Conservation (phyloP, 2,797 vertebrate species). For the Eptatretus atami region DNA sequence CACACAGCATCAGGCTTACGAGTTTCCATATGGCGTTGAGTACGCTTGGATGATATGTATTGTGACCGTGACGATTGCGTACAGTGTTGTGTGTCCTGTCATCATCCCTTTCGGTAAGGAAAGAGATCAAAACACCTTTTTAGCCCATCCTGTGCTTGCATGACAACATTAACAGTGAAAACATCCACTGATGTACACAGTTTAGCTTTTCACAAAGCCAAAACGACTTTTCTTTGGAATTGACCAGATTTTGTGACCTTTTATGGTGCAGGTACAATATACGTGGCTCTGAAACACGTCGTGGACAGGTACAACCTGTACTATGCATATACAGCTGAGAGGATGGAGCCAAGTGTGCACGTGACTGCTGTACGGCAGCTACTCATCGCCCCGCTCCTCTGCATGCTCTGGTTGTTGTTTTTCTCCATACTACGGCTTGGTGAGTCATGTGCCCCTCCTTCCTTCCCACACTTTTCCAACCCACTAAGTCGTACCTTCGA, state of each 20-base stretch:
- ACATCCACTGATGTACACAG: background rate
- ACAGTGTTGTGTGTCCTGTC: conserved; percentile 85
- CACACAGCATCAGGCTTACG: conserved; percentile 45
- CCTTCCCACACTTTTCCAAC: too few species aligned
- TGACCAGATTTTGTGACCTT: background rate
- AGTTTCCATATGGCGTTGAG: conserved; percentile 79
- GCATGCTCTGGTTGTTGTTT: conserved; percentile 94
- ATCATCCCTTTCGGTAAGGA: conserved; percentile 74
- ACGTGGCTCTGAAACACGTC: conserved; percentile 85
- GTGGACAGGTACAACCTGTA: conserved; percentile 94
- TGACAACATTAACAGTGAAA: background rate
- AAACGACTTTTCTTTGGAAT: background rate
- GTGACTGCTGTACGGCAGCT: conserved; percentile 87
- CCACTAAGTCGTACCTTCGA: too few species aligned
- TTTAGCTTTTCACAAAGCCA: background rate
- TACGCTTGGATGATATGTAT: conserved; percentile 90
- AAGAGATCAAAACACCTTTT: background rate
- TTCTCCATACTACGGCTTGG: conserved; percentile 63
- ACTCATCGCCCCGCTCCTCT: conserved; percentile 81
- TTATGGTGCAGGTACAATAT: conserved; percentile 46
- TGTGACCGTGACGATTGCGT: conserved; percentile 68
- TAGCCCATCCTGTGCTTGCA: background rate
- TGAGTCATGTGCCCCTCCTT: conserved; percentile 13
- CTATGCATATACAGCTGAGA: conserved; percentile 79
- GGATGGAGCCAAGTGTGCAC: conserved; percentile 95